phyloP scores from a whole-genome alignment of 2,113 vertebrate species.

The Phainopepla nitens region DNA sequence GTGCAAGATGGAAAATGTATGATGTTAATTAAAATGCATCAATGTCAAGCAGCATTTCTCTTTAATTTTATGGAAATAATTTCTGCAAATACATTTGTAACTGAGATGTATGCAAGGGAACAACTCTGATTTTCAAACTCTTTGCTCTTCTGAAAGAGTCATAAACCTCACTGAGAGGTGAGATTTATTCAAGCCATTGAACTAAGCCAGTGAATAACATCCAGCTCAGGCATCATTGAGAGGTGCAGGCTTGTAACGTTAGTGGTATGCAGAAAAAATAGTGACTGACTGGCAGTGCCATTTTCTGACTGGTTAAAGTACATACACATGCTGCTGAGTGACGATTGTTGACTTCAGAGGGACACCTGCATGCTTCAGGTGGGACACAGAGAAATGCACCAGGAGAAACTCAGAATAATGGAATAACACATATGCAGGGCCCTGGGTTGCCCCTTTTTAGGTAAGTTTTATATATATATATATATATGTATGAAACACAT shows the following conservation, averaged over 20 bases:
- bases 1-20: neutral
- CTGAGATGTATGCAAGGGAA: neutral
- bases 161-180: neutral
- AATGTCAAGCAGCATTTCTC: neutral
- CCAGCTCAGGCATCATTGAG: neutral
- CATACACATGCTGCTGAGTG: accelerated
- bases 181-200: neutral
- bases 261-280: neutral
- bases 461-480: too few species aligned
- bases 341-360: neutral
- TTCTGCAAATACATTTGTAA: neutral
- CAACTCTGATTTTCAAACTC: neutral
- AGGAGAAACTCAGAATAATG: neutral
- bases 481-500: neutral
- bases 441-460: neutral
- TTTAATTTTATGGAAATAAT: neutral
- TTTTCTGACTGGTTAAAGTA: neutral
- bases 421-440: neutral
- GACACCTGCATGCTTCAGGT: neutral
- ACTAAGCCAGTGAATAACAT: neutral
- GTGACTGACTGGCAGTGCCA: neutral
- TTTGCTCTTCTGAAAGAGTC: neutral
- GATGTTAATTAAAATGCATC: neutral
- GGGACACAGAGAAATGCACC: neutral
- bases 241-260: neutral